phyloP scores from a whole-genome alignment of 2,797 vertebrate genomes.

The Hozukius guyotensis region DNA sequence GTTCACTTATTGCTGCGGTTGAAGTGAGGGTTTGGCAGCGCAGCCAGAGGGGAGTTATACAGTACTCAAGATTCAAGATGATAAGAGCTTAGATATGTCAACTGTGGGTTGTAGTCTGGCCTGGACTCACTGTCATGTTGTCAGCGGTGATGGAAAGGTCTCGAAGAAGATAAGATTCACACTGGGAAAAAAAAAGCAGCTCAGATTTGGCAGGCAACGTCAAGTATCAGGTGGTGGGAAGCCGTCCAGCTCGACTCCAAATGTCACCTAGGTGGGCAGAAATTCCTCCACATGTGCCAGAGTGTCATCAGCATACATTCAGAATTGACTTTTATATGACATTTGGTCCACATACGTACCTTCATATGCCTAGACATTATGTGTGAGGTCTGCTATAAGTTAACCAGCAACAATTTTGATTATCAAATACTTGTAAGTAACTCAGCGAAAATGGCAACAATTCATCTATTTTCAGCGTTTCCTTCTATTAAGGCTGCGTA shows the following conservation, averaged over 20 bases:
- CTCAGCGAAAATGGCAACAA: background rate
- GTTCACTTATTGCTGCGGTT: background rate
- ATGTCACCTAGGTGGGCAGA: conserved; percentile 26
- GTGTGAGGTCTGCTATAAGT: background rate
- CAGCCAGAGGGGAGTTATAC: background rate
- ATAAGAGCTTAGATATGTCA: conserved; percentile 30
- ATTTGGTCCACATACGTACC: background rate
- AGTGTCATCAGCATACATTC: conserved; percentile 5
- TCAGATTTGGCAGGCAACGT: conserved; percentile 24
- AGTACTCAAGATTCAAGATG: conserved; percentile 7
- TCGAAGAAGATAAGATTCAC: conserved; percentile 21
- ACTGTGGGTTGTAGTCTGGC: conserved; percentile 31
- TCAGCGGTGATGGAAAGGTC: conserved; percentile 39
- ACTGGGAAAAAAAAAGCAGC: conserved; percentile 23
- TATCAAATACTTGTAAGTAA: background rate
- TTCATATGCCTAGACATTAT: background rate
- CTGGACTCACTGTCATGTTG: conserved; percentile 34
- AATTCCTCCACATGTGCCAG: conserved; percentile 8
- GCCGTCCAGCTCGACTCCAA: conserved; percentile 22
- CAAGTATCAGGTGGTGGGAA: conserved; percentile 18
- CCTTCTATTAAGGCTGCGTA: too few relatives aligned
- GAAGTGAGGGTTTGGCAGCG: conserved; percentile 15
- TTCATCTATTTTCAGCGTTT: background rate
- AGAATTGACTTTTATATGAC: background rate
- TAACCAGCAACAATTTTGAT: background rate